phyloP scores from a whole-genome alignment of 2,888 invertebrate genomes.

The Sinentomon sp. region DNA sequence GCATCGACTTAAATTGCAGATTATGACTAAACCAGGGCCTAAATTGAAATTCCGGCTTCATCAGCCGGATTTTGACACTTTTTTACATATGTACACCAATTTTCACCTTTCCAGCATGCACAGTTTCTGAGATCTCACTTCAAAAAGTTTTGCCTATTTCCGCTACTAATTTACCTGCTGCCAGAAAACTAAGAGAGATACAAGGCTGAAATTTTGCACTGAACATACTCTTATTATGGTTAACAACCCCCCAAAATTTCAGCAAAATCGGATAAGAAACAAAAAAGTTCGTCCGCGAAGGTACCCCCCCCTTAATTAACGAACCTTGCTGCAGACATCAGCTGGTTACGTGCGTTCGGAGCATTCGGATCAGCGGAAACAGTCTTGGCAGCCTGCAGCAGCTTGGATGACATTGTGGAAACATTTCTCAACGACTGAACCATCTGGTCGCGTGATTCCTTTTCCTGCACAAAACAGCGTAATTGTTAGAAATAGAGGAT shows the following conservation, averaged over 20 bases:
- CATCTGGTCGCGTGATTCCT: conserved; percentile 46
- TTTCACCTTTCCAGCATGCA: too few species aligned
- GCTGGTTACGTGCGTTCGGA: conserved; percentile 67
- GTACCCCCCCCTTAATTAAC: too few species aligned
- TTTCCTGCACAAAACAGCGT: conserved; percentile 30
- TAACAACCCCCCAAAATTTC: background rate
- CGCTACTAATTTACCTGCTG: too few species aligned
- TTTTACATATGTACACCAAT: too few species aligned
- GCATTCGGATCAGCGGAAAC: conserved; percentile 67
- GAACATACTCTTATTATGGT: background rate
- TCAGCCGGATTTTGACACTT: too few species aligned
- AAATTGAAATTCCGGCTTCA: too few species aligned
- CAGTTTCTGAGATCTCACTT: too few species aligned
- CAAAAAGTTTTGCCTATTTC: too few species aligned
- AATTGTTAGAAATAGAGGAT: too few species aligned
- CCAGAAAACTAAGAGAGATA: background rate
- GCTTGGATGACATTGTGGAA: conserved; percentile 55
- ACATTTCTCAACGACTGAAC: conserved; percentile 63
- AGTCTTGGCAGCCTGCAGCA: conserved; percentile 61
- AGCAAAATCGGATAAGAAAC: conserved; percentile 2
- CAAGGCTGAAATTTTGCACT: background rate
- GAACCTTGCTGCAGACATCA: conserved; percentile 49
- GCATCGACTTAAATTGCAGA: too few species aligned
- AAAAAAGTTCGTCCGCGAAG: background rate
- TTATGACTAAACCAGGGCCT: too few species aligned